Conservation (phyloP, 92 coral and sea anemone species). For the Porites divaricata region DNA sequence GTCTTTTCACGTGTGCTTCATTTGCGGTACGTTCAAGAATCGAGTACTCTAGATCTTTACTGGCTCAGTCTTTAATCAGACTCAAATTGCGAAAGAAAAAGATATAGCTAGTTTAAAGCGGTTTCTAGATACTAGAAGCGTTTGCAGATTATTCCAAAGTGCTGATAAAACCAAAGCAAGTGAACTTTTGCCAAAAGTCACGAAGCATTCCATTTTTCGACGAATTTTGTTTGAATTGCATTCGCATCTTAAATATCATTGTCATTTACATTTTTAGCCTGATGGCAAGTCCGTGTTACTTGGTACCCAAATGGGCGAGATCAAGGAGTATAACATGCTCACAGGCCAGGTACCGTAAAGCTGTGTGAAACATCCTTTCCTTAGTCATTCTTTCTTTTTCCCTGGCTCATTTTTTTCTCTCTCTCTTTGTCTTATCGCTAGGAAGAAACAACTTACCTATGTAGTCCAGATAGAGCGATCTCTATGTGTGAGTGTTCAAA, state of each 20-base stretch:
- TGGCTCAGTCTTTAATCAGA: not conserved
- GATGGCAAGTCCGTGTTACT: slow-evolving; percentile 81
- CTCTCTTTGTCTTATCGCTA: not conserved
- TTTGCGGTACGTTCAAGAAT: slow-evolving; percentile 71
- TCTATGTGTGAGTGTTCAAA: slow-evolving; percentile 89
- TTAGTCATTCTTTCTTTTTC: not conserved
- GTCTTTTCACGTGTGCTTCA: slow-evolving; percentile 84
- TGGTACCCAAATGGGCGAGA: slow-evolving; percentile 92
- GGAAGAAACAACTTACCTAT: slow-evolving; percentile 81
- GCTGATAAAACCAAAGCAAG: too few species aligned
- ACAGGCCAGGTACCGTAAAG: slow-evolving; percentile 84
- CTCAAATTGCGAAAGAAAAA: too few species aligned
- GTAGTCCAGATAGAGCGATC: slow-evolving; percentile 77
- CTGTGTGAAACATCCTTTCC: not conserved
- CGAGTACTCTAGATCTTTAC: not conserved
- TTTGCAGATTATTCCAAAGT: not conserved
- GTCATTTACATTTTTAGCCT: slow-evolving; percentile 51
- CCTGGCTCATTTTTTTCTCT: not conserved
- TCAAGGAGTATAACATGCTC: slow-evolving; percentile 79
- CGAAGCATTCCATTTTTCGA: not conserved
- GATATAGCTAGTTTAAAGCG: too few species aligned
- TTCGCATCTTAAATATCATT: not conserved
- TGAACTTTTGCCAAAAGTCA: too few species aligned
- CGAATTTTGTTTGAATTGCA: too few species aligned
- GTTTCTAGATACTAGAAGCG: not conserved